These are phyloP conservation scores for Caerostris extrusa DNA, from an alignment of 1,140 invertebrate species.

Conservation along the genomic window DNA sequence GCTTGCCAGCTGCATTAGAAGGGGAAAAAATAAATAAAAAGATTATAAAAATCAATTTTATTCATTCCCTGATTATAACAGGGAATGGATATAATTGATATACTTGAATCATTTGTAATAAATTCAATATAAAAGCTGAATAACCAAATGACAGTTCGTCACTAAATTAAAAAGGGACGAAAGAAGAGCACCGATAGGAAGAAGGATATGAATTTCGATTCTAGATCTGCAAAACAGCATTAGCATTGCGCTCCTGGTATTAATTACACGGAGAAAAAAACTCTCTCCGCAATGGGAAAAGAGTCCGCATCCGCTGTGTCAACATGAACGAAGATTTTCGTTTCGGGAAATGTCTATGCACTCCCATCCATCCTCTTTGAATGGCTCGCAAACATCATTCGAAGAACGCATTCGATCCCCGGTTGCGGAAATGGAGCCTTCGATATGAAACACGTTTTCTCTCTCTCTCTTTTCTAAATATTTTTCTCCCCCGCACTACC, in stretches of 20 bases:
- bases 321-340: neutral
- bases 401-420: slow-evolving; percentile 9
- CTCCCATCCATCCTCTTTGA: neutral
- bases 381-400: neutral
- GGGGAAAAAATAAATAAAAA: too few relatives aligned
- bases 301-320: slow-evolving; percentile 1
- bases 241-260: neutral
- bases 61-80: too few relatives aligned
- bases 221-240: neutral
- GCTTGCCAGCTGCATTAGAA: too few relatives aligned
- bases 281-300: neutral
- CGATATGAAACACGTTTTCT: slow-evolving; percentile 41
- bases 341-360: neutral
- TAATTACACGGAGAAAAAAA: neutral
- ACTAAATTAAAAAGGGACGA: too few relatives aligned
- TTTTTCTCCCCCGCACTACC: neutral
- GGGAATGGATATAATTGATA: too few relatives aligned
- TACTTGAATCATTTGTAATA: too few relatives aligned
- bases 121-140: too few relatives aligned
- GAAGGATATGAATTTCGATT: neutral
- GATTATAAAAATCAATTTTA: too few relatives aligned
- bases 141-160: too few relatives aligned
- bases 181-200: neutral
- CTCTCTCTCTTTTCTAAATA: slow-evolving; percentile 20
- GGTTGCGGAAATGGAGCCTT: slow-evolving; percentile 48